Base-by-base conservation (phyloP, 2,888 invertebrate species). In the Archips xylosteana region DNA sequence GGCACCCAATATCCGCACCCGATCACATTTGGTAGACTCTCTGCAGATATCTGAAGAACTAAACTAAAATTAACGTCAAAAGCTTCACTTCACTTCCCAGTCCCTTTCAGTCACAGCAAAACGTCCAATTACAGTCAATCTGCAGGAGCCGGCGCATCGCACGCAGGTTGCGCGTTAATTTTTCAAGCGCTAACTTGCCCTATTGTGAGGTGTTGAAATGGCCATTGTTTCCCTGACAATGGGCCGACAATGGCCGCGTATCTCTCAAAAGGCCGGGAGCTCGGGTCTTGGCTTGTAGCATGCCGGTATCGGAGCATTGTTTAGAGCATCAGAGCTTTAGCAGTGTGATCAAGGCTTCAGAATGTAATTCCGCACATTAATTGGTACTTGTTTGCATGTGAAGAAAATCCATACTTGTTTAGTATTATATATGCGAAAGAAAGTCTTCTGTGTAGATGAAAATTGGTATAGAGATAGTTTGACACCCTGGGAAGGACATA, bases 171-270 rank as follows among this genome's bases (percentile, higher is more conserved):
- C 81, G 78, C 80, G 83, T 86, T 89, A 89, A 89, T 90, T 91
- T 90, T 90, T 88, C 87, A 85, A 79, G 82, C 85, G 85, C 86
- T 82, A 86, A 84, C 87, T 84, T 82, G 80, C 78, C 81, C 85
- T 82, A 88, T 89, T 89, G 89, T 88, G 84, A 87, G 87, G 89
- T 87, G 89, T 88, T 85, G 87, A 85, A 86, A 87, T 82, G 82
- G 81, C 85, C 79, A 87, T 91, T 91, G 90, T 90, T 86, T 84
- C 83, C 77, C 78, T 84, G 83, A 90, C 90, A 91, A 90, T 89
- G 84, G 83, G 75, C 82, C 80, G 78, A 89, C 89, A 88, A 89
- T 88, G 81, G 86, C 84, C 84, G 85, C 83, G 85, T 86, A 86
- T 87, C 87, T 87, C 83, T 81, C 82, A 85, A 87, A 85, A 87